phyloP scores from a whole-genome alignment of 2,113 vertebrate genomes.

The Lycaon pictus region DNA sequence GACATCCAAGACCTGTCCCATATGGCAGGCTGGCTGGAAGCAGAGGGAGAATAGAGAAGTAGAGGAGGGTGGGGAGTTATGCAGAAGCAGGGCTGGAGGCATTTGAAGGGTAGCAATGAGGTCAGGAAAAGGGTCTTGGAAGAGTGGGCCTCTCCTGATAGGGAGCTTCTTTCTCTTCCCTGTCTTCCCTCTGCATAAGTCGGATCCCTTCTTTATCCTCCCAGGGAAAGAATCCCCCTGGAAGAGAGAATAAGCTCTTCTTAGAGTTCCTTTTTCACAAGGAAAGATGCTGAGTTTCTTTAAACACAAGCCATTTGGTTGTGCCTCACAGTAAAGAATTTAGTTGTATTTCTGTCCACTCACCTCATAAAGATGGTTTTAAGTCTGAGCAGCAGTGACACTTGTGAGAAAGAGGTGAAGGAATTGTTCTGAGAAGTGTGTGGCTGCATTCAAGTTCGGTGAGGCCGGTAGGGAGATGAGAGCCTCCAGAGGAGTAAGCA shows the following conservation, averaged over 20 bases:
- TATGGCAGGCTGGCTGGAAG: background rate
- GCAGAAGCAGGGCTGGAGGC: fast-evolving
- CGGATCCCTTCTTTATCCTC: background rate
- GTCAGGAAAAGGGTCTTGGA: too few species aligned
- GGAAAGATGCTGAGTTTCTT: background rate
- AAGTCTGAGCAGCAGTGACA: background rate
- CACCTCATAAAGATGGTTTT: constrained; percentile 65
- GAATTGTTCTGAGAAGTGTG: background rate
- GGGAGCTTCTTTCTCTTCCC: too few species aligned
- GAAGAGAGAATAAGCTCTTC: background rate
- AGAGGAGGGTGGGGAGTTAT: background rate
- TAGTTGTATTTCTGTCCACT: constrained; percentile 17
- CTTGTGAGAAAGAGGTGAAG: background rate
- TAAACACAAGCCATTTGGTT: constrained; percentile 61
- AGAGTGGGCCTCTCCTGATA: background rate
- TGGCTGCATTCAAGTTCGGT: background rate
- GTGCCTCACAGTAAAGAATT: background rate
- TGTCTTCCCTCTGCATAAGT: background rate
- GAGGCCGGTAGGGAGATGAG: background rate
- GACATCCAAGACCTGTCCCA: background rate
- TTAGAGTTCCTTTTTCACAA: background rate
- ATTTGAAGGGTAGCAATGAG: background rate
- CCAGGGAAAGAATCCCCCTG: background rate
- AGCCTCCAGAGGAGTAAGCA: background rate
- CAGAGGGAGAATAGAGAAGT: background rate